A percentile compares a stretch with the other conserved stretches of the same genome.
These are phyloP conservation scores for Tanypteryx hageni DNA, from an alignment of 2,888 invertebrate species.

Conservation along the genomic window DNA sequence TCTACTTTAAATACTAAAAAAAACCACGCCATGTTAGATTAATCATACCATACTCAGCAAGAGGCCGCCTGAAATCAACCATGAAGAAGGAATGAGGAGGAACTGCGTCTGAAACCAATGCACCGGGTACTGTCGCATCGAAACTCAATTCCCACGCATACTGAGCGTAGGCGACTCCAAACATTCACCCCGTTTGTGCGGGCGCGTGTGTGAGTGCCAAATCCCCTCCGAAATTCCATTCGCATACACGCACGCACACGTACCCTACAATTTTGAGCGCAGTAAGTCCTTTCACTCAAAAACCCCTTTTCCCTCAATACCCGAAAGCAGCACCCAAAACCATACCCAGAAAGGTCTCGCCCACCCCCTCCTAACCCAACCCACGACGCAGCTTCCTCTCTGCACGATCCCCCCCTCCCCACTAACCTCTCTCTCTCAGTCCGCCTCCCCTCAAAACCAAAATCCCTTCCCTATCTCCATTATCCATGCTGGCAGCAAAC, in stretches of 20 bases:
- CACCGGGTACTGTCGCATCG: background rate
- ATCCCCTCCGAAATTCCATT: background rate
- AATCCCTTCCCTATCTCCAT: background rate
- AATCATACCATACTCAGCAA: background rate
- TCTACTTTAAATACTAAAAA: background rate
- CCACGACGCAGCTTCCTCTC: background rate
- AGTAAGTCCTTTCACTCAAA: background rate
- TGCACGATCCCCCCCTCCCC: background rate
- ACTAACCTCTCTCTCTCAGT: background rate
- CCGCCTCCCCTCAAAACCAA: background rate
- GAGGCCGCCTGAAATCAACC: conserved; percentile 4
- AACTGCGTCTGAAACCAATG: background rate
- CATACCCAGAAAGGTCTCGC: background rate
- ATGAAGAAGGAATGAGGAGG: conserved; percentile 4
- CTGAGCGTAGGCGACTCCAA: background rate
- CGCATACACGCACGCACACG: conserved; percentile 11
- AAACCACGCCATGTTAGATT: background rate
- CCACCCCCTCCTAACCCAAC: too few relatives aligned
- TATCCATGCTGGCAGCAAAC: background rate
- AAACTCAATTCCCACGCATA: conserved; percentile 29
- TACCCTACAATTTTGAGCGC: background rate
- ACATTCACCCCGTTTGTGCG: background rate
- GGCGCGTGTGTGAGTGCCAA: background rate
- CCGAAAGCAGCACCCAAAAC: background rate
- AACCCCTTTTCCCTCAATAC: too few relatives aligned